A percentile compares a stretch with the other conserved stretches of the same genome.
Evolutionary conservation across 2,113 vertebrate genomes (phyloP).

Genomic region (Phycodurus eques): DNA sequence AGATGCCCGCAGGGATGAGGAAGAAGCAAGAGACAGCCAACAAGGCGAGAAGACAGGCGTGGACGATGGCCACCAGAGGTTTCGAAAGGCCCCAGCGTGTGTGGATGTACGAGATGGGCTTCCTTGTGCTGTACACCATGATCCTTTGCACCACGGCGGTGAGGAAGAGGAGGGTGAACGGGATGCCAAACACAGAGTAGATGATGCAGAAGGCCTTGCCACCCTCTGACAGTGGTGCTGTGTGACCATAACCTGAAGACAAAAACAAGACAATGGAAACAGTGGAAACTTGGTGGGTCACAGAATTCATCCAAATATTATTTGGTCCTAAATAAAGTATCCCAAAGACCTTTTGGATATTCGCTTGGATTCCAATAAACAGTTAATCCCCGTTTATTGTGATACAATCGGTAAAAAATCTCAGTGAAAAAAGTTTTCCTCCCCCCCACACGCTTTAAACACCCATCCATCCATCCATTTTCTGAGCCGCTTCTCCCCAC

Average conservation of each 20-base stretch:
- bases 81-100: slow-evolving; percentile 88
- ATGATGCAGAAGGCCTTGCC: slow-evolving; percentile 96
- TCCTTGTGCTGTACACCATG: slow-evolving; percentile 83
- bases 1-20: slow-evolving; percentile 89
- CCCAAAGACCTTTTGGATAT: too few relatives aligned
- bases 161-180: slow-evolving; percentile 95
- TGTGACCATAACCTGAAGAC: slow-evolving; percentile 89
- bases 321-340: too few relatives aligned
- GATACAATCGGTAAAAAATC: too few relatives aligned
- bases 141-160: slow-evolving; percentile 93
- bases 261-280: not conserved
- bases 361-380: too few relatives aligned
- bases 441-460: too few relatives aligned
- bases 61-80: slow-evolving; percentile 84
- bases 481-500: too few relatives aligned
- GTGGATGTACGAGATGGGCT: slow-evolving; percentile 85
- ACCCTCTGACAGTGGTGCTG: slow-evolving; percentile 90
- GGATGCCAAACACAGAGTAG: slow-evolving; percentile 93
- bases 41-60: slow-evolving; percentile 79
- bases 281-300: not conserved
- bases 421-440: too few relatives aligned
- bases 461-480: too few relatives aligned
- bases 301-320: not conserved
- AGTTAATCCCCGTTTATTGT: too few relatives aligned
- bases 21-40: slow-evolving; percentile 86